A percentile compares a stretch with the other conserved stretches of the same genome.
Evolutionary conservation across 2,113 vertebrate genomes (phyloP).

Genomic region (Orcinus orca): DNA sequence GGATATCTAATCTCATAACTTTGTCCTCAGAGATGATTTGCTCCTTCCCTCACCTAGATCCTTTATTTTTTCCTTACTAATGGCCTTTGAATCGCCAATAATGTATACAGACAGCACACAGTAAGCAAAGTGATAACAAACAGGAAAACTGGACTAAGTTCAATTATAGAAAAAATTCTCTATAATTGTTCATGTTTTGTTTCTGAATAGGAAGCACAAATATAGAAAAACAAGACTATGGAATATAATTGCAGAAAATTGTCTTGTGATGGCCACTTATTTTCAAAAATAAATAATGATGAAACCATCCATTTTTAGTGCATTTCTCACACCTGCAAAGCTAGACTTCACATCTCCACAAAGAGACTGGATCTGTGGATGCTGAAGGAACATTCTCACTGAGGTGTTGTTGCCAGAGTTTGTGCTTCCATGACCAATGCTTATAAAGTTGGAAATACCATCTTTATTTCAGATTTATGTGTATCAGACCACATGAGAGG

Average conservation of each 20-base stretch:
- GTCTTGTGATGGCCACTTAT: neutral
- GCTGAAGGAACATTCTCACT: neutral
- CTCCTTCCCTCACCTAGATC: neutral
- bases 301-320: neutral
- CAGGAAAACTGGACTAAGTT: neutral
- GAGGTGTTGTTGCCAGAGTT: neutral
- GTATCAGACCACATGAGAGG: neutral
- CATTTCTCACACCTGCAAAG: neutral
- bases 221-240: neutral
- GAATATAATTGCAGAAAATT: conserved; percentile 31
- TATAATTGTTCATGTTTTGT: neutral
- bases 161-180: neutral
- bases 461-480: neutral
- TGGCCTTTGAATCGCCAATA: neutral
- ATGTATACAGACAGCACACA: neutral
- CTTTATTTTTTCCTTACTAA: neutral
- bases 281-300: conserved; percentile 15
- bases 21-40: neutral
- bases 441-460: neutral
- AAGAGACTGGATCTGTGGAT: neutral
- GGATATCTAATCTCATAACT: neutral
- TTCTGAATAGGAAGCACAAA: conserved; percentile 28
- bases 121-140: neutral
- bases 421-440: too few relatives aligned
- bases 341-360: neutral